Evolutionary conservation across 2,797 vertebrate genomes (phyloP).

Genomic region (Xyrichtys novacula): DNA sequence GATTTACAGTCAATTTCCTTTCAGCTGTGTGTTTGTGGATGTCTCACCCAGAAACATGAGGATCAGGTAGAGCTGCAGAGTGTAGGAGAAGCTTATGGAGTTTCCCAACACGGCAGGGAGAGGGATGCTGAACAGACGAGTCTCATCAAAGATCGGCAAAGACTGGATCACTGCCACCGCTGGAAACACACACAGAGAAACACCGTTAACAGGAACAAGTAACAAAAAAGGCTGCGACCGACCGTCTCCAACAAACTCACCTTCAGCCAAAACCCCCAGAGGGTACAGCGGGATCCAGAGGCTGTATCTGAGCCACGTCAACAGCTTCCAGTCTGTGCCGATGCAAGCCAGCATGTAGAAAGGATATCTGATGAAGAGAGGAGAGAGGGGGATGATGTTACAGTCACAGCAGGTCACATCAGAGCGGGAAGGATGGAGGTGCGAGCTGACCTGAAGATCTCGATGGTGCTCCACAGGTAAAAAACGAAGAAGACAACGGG

Average conservation of each 20-base stretch:
- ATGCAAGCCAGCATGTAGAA: conserved; percentile 95
- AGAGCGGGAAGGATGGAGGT: neutral
- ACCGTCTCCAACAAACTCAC: conserved; percentile 65
- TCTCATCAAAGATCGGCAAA: conserved; percentile 92
- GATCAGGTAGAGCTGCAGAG: conserved; percentile 91
- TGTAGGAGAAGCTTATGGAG: conserved; percentile 91
- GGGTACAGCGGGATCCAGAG: conserved; percentile 94
- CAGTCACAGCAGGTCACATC: neutral
- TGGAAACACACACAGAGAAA: conserved; percentile 64
- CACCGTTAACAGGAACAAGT: neutral
- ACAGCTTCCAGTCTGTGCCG: conserved; percentile 89
- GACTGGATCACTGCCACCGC: conserved; percentile 92
- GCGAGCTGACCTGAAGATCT: conserved; percentile 91
- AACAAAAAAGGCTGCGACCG: neutral
- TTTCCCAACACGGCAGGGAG: conserved; percentile 86
- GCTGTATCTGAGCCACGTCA: conserved; percentile 94
- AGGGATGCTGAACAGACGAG: conserved; percentile 88
- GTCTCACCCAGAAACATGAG: conserved; percentile 91
- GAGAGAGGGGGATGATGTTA: neutral
- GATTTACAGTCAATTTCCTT: too few species aligned
- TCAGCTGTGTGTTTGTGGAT: neutral
- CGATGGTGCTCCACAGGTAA: conserved; percentile 91
- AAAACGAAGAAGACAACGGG: conserved; percentile 94
- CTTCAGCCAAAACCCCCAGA: conserved; percentile 91
- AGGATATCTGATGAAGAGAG: conserved; percentile 85